A percentile compares a stretch with the other conserved stretches of the same genome.
These are phyloP conservation scores for Zaprionus tsacasi DNA, from an alignment of 1,140 invertebrate genomes.

Conservation along the genomic window DNA sequence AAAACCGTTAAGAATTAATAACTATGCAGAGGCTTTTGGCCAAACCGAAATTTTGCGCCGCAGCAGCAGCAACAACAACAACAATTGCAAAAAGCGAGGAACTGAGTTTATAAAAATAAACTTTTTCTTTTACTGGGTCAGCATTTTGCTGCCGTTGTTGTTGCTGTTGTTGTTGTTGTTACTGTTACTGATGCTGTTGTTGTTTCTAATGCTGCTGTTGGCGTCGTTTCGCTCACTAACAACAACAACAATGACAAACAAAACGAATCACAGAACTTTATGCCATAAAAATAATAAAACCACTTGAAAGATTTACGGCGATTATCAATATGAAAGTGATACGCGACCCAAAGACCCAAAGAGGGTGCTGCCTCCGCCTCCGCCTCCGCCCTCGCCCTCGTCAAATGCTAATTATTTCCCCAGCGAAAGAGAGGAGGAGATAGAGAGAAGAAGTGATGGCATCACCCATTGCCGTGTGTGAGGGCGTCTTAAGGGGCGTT, in stretches of 20 bases:
- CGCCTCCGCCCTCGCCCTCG: background rate
- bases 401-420: conserved; percentile 61
- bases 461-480: background rate
- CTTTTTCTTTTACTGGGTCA: conserved; percentile 81
- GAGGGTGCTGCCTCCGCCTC: background rate
- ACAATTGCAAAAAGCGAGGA: conserved; percentile 19
- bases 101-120: conserved; percentile 67
- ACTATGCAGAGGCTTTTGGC: conserved; percentile 59
- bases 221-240: conserved; percentile 42
- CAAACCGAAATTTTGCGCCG: conserved; percentile 47
- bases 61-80: conserved; percentile 19
- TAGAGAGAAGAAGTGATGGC: background rate
- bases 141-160: conserved; percentile 35
- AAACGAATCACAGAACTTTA: conserved; percentile 46
- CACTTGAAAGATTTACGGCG: conserved; percentile 65
- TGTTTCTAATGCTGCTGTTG: conserved; percentile 52
- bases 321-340: conserved; percentile 80
- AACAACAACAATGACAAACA: conserved; percentile 46
- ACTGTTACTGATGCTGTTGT: conserved; percentile 2
- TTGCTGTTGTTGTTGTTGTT: conserved; percentile 22
- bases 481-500: conserved; percentile 5
- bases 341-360: conserved; percentile 65
- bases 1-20: conserved; percentile 83
- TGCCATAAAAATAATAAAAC: conserved; percentile 62
- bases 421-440: background rate